Evolutionary conservation across 1,140 invertebrate species (phyloP).

Genomic region (Aradophagus sp.): DNA sequence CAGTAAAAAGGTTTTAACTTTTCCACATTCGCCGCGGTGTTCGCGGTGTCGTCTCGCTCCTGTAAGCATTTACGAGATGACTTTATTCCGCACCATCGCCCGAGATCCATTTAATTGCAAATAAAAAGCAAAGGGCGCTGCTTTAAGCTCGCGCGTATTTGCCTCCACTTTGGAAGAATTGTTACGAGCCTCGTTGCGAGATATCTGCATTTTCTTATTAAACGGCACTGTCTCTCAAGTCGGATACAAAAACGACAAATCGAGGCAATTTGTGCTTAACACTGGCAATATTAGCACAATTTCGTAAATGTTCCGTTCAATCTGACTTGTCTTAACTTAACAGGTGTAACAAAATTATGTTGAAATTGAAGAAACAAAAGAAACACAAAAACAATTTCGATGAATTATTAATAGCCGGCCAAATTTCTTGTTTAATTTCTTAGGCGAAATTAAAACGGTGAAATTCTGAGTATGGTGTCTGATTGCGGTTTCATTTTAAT

Average conservation of each 20-base stretch:
- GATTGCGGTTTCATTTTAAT: too few species aligned
- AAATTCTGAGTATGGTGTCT: too few species aligned
- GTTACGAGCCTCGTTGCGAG: slow-evolving; percentile 19
- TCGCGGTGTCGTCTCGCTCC: slow-evolving; percentile 43
- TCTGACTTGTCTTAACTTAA: too few species aligned
- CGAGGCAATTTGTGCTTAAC: slow-evolving; percentile 2
- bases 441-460: too few species aligned
- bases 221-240: slow-evolving; percentile 4
- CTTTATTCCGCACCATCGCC: slow-evolving; percentile 51
- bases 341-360: too few species aligned
- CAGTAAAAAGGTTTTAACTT: slow-evolving; percentile 58
- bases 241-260: slow-evolving; percentile 13
- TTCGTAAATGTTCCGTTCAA: slow-evolving; percentile 1
- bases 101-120: slow-evolving; percentile 52
- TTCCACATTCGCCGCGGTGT: slow-evolving; percentile 39
- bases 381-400: too few species aligned
- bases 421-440: too few species aligned
- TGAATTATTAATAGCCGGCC: too few species aligned
- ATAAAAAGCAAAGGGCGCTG: slow-evolving; percentile 44
- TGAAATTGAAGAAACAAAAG: too few species aligned
- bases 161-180: slow-evolving; percentile 21
- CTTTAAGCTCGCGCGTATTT: slow-evolving; percentile 40
- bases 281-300: neutral
- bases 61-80: slow-evolving; percentile 48
- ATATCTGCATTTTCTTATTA: slow-evolving; percentile 43